These are phyloP conservation scores for Crepidodera aurea DNA, from an alignment of 2,888 invertebrate species.

Conservation along the genomic window DNA sequence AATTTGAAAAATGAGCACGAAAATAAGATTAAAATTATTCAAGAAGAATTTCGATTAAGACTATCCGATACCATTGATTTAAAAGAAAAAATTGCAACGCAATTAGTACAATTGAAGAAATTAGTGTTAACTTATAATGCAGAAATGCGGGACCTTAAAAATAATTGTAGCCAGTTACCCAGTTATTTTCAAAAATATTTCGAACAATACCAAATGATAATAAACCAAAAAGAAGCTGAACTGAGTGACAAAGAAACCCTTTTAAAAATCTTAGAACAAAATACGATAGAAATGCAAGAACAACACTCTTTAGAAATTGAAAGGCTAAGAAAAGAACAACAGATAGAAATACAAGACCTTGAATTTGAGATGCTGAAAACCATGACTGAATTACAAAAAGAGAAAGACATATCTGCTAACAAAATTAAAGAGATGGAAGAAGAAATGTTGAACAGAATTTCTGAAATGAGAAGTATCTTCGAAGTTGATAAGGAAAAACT, in stretches of 20 bases:
- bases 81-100: slow-evolving; percentile 46
- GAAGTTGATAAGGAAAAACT: slow-evolving; percentile 53
- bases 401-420: slow-evolving; percentile 44
- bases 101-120: slow-evolving; percentile 38
- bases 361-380: slow-evolving; percentile 55
- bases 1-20: slow-evolving; percentile 60
- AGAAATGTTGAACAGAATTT: slow-evolving; percentile 42
- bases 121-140: slow-evolving; percentile 30
- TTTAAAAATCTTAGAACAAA: slow-evolving; percentile 42
- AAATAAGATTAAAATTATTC: slow-evolving; percentile 58
- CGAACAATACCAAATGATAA: slow-evolving; percentile 27
- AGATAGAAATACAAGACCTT: slow-evolving; percentile 52
- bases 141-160: slow-evolving; percentile 21
- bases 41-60: slow-evolving; percentile 59
- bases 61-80: slow-evolving; percentile 60
- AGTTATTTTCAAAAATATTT: slow-evolving; percentile 13
- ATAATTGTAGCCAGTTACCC: slow-evolving; percentile 14
- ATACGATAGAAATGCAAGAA: slow-evolving; percentile 40
- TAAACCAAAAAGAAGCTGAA: slow-evolving; percentile 33
- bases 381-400: slow-evolving; percentile 53
- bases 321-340: slow-evolving; percentile 47
- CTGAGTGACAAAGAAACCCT: slow-evolving; percentile 39
- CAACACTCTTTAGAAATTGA: slow-evolving; percentile 48
- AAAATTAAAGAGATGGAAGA: slow-evolving; percentile 47
- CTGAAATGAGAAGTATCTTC: slow-evolving; percentile 50